phyloP scores from a whole-genome alignment of 1,140 invertebrate genomes.

The Ooceraea biroi region DNA sequence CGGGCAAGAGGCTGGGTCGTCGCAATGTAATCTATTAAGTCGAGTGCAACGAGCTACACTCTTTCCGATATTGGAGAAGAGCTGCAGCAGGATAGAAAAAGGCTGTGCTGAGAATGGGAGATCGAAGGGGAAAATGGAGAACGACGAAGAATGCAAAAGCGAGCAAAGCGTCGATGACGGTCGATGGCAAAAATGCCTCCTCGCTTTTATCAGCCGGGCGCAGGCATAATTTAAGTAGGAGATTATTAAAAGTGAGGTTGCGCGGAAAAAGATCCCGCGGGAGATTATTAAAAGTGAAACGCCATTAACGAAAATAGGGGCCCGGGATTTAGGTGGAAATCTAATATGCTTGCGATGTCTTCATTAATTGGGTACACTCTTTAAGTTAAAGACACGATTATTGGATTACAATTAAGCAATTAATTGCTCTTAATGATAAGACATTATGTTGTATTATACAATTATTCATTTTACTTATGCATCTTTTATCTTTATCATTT shows the following conservation, averaged over 20 bases:
- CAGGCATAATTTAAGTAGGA: conserved; percentile 69
- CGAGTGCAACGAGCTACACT: conserved; percentile 44
- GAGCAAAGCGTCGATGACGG: conserved; percentile 64
- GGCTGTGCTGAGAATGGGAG: conserved; percentile 35
- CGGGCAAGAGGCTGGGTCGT: conserved; percentile 32
- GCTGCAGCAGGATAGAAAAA: conserved; percentile 27
- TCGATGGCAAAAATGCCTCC: conserved; percentile 68
- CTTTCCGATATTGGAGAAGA: conserved; percentile 56
- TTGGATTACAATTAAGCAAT: neutral
- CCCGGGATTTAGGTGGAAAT: conserved; percentile 29
- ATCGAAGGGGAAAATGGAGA: conserved; percentile 56
- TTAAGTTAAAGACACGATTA: conserved; percentile 3
- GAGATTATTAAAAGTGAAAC: conserved; percentile 53
- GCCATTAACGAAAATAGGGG: conserved; percentile 66
- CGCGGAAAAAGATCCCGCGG: conserved; percentile 16
- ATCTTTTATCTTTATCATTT: neutral
- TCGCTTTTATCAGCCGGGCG: conserved; percentile 66
- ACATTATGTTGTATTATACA: too few relatives aligned
- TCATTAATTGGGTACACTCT: conserved; percentile 5
- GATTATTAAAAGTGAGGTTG: conserved; percentile 66
- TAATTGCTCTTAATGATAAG: conserved; percentile 14
- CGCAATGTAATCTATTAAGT: conserved; percentile 66
- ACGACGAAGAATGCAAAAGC: conserved; percentile 62
- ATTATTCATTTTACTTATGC: conserved; percentile 14
- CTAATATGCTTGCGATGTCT: conserved; percentile 37